These are phyloP conservation scores for Anguilla obscura DNA, from an alignment of 2,797 vertebrate genomes.

Conservation along the genomic window DNA sequence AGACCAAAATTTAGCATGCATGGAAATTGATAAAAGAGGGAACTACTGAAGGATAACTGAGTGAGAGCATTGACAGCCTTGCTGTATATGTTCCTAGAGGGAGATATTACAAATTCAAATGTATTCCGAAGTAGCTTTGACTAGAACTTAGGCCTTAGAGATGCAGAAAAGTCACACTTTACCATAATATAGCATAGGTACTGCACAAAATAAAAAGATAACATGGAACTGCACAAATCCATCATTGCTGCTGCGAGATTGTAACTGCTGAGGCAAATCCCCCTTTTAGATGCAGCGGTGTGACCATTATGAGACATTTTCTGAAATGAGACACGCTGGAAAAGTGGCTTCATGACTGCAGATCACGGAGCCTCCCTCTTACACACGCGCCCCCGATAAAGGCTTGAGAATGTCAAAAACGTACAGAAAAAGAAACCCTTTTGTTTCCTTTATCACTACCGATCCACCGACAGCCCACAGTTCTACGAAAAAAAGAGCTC, in stretches of 20 bases:
- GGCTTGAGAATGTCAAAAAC: not conserved
- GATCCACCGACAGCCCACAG: not conserved
- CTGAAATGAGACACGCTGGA: not conserved
- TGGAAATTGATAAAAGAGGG: not conserved
- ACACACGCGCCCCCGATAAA: not conserved
- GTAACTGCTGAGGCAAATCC: not conserved
- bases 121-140: no score
- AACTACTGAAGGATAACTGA: not conserved
- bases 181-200: not conserved
- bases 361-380: not conserved
- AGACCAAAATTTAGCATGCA: not conserved
- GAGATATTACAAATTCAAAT: no score
- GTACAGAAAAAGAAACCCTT: not conserved
- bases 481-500: not conserved
- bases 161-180: not conserved
- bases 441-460: not conserved
- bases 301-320: not conserved
- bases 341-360: not conserved
- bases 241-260: not conserved
- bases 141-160: not conserved
- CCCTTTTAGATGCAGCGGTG: not conserved
- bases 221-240: not conserved
- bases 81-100: no score
- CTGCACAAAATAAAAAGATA: not conserved
- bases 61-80: not conserved